Conservation (phyloP, 2,888 invertebrate species). For the Eucera pruinosa region DNA sequence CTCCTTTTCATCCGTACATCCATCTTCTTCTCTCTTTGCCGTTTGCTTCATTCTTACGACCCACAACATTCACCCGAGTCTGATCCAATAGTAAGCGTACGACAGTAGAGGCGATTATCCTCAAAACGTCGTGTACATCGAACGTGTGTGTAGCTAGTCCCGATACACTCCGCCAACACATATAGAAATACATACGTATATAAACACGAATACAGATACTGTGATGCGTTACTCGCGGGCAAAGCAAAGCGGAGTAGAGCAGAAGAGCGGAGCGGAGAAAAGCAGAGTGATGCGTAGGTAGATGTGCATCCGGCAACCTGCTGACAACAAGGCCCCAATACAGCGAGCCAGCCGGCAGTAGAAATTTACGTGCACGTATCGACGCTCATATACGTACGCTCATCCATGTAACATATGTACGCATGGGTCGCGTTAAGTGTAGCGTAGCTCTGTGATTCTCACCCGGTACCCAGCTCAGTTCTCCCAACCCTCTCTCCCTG, state of each 20-base stretch:
- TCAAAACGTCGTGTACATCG: slow-evolving; percentile 43
- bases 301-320: slow-evolving; percentile 72
- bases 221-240: slow-evolving; percentile 25
- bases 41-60: slow-evolving; percentile 41
- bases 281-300: slow-evolving; percentile 56
- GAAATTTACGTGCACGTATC: slow-evolving; percentile 58
- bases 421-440: slow-evolving; percentile 79
- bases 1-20: slow-evolving; percentile 35
- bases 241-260: slow-evolving; percentile 51
- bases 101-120: slow-evolving; percentile 59
- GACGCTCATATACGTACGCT: slow-evolving; percentile 41
- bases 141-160: slow-evolving; percentile 19
- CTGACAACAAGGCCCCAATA: slow-evolving; percentile 71
- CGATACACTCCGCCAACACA: slow-evolving; percentile 29
- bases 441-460: slow-evolving; percentile 78
- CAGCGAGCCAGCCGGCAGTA: slow-evolving; percentile 43
- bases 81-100: slow-evolving; percentile 59
- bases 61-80: slow-evolving; percentile 49
- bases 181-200: not conserved
- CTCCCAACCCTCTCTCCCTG: slow-evolving; percentile 47
- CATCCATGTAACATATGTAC: slow-evolving; percentile 63
- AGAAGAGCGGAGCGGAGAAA: slow-evolving; percentile 28
- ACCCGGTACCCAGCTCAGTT: slow-evolving; percentile 69
- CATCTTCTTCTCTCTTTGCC: slow-evolving; percentile 4
- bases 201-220: not conserved